phyloP scores from a whole-genome alignment of 2,888 invertebrate species.

The Cancer borealis region DNA sequence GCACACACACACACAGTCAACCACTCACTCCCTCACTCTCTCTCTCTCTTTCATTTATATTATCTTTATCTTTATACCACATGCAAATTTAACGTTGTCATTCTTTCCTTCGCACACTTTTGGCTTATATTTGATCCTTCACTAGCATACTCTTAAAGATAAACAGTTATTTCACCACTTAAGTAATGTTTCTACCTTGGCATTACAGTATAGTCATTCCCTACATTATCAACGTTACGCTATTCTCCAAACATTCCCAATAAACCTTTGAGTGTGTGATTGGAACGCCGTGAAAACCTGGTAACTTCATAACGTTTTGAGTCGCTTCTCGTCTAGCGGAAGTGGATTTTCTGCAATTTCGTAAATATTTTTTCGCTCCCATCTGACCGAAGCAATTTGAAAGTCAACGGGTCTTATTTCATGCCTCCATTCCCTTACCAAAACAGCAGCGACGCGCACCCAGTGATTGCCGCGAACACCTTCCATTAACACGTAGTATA shows the following conservation, averaged over 20 bases:
- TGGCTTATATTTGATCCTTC: no score
- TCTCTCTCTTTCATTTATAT: not conserved
- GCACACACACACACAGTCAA: not conserved
- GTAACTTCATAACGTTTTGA: not conserved
- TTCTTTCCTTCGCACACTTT: no score
- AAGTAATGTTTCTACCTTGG: no score
- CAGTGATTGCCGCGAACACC: no score
- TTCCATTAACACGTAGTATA: no score
- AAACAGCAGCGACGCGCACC: no score
- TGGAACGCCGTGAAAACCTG: not conserved
- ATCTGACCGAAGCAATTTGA: not conserved
- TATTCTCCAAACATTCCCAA: not conserved
- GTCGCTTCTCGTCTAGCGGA: not conserved
- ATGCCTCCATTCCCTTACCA: not conserved
- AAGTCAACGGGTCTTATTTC: not conserved
- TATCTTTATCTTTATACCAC: no score
- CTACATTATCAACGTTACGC: not conserved
- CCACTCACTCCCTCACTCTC: no score
- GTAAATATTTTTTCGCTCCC: not conserved
- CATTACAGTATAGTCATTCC: no score
- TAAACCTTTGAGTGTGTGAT: not conserved
- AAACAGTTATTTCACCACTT: no score
- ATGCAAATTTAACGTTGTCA: no score
- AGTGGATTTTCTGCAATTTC: not conserved
- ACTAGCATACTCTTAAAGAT: no score